Conservation (phyloP, 2,113 vertebrate species). For the Neomonachus schauinslandi region DNA sequence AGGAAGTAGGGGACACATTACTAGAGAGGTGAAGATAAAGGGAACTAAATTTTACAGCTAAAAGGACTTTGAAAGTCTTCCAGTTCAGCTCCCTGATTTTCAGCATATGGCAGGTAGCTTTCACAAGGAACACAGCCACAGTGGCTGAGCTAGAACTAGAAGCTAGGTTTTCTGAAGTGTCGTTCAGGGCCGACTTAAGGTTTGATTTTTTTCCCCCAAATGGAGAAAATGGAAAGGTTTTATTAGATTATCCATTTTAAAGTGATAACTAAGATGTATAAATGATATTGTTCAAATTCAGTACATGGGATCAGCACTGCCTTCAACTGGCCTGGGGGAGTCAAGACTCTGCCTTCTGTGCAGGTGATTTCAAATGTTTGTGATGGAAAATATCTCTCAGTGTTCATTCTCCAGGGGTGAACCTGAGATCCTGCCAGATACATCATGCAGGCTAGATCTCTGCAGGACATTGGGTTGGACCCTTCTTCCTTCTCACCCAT, state of each 20-base stretch:
- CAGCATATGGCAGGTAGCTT: not conserved
- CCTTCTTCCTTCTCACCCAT: not conserved
- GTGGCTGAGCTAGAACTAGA: not conserved
- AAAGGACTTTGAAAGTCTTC: not conserved
- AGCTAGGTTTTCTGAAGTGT: not conserved
- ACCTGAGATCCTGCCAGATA: not conserved
- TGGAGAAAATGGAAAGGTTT: conserved; percentile 5
- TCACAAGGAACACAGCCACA: not conserved
- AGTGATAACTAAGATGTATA: not conserved
- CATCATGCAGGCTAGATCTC: not conserved
- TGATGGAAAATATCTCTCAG: not conserved
- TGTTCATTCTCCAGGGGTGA: not conserved
- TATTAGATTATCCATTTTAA: conserved; percentile 3
- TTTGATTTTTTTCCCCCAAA: not conserved
- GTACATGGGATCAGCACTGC: not conserved
- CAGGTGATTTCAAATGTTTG: not conserved
- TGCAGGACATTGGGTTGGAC: not conserved
- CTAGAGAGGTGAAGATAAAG: not conserved
- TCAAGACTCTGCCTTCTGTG: not conserved
- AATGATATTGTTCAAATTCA: not conserved
- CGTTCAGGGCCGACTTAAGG: not conserved
- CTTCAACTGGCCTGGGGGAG: not conserved
- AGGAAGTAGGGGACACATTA: not conserved
- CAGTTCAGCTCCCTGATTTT: not conserved
- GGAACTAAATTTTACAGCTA: not conserved